Evolutionary conservation across 1,140 invertebrate species (phyloP), one percentile per base, ranked within the genome.

Genomic region (Sipha flava): DNA sequence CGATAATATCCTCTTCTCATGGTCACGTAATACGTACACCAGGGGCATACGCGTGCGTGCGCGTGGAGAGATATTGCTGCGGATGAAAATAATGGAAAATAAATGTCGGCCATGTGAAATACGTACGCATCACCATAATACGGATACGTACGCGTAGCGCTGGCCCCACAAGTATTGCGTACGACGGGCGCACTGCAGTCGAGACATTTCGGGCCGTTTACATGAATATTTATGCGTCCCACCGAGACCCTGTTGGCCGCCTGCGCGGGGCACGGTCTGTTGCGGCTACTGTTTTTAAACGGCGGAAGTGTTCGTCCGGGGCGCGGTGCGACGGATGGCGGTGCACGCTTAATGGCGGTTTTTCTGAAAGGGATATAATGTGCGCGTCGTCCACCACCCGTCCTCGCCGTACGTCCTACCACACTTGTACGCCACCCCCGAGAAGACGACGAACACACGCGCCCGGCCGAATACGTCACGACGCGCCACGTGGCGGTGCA

Each of bases 151-250:
- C n/a, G n/a, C n/a, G n/a, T 45, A 45, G 14, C 26, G 26, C 54
- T n/a, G 34, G n/a, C n/a, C n/a, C n/a, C n/a, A n/a, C n/a, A n/a
- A n/a, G n/a, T n/a, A n/a, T n/a, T n/a, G n/a, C n/a, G n/a, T n/a
- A n/a, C n/a, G n/a, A n/a, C n/a, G n/a, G n/a, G n/a, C n/a, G n/a
- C n/a, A n/a, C n/a, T n/a, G n/a, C n/a, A n/a, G n/a, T n/a, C n/a
- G 3, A 64, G 59, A 64, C 31, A 21, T 64, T 64, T 64, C 59
- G 18, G n/a, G n/a, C n/a, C 40, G n/a, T 21, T 66, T 66, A 40
- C n/a, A n/a, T 66, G 62, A 66, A 66, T 66, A 66, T 66, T 66
- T 66, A 66, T 40, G 62, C n/a, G 31, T 64, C n/a, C 18, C 26
- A 16, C 31, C 31, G 34, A 4, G 62, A 31, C 62, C 34, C 62